Percentiles rank a stretch among this genome's conserved stretches.
Conservation (phyloP, 2,797 vertebrate species). For the Anas flavirostris region DNA sequence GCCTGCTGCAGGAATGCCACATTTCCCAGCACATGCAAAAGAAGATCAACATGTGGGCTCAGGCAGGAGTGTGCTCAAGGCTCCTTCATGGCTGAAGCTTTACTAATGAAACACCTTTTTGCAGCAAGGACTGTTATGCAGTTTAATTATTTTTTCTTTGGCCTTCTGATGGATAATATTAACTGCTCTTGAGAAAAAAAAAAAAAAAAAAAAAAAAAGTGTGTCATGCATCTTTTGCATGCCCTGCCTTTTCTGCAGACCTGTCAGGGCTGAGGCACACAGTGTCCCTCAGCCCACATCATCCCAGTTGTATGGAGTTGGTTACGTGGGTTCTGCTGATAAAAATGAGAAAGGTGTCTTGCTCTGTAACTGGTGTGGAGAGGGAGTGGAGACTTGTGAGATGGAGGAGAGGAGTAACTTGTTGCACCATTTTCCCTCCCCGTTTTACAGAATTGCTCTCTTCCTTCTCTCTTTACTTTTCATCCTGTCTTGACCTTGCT, state of each 20-base stretch:
- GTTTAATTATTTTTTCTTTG: conserved; percentile 38
- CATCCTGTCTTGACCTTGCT: background rate
- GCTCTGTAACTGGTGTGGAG: background rate
- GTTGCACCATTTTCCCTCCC: background rate
- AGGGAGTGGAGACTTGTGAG: background rate
- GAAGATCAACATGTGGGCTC: conserved; percentile 21
- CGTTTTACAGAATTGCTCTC: background rate
- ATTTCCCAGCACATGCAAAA: conserved; percentile 39
- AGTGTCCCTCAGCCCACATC: background rate
- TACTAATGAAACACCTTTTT: conserved; percentile 62
- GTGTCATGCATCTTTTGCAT: background rate
- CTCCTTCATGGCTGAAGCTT: conserved; percentile 34
- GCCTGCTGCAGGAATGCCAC: background rate
- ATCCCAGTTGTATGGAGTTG: background rate
- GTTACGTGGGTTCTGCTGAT: background rate
- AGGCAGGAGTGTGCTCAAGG: conserved; percentile 2
- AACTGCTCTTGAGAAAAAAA: background rate
- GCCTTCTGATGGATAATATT: conserved; percentile 7
- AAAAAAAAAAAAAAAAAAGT: background rate
- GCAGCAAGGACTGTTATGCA: background rate
- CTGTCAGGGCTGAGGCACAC: background rate
- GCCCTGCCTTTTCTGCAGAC: background rate
- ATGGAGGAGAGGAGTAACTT: background rate
- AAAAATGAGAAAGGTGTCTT: background rate
- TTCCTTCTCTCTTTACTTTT: background rate